Percentiles rank a stretch among this genome's conserved stretches.
phyloP scores from a whole-genome alignment of 1,140 invertebrate species.

The Lanistes nyassanus region DNA sequence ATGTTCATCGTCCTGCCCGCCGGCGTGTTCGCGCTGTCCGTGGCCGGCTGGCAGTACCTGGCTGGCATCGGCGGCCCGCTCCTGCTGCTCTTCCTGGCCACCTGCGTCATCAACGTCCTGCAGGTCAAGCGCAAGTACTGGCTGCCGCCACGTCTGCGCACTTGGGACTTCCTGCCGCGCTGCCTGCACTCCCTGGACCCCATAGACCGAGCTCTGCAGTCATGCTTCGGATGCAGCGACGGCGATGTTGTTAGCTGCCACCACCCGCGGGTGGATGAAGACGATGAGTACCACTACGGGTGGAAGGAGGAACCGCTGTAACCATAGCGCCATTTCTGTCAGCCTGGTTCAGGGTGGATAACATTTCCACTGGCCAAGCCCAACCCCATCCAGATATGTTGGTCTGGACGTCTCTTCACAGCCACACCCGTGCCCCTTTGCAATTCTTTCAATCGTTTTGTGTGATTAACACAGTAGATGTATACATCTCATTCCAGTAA shows the following conservation, averaged over 20 bases:
- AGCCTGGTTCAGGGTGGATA: no score
- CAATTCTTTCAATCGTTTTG: no score
- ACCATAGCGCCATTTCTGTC: no score
- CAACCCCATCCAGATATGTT: no score
- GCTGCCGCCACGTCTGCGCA: constrained; percentile 48
- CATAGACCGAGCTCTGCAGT: constrained; percentile 38
- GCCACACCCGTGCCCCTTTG: no score
- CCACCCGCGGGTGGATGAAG: no score
- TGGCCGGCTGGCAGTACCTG: constrained; percentile 55
- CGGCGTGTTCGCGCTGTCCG: constrained; percentile 67
- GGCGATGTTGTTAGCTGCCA: neutral
- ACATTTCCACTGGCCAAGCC: no score
- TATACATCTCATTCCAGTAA: no score
- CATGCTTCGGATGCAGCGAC: constrained; percentile 8
- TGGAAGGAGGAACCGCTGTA: no score
- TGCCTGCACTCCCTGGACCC: constrained; percentile 49
- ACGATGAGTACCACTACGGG: no score
- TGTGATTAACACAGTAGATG: no score
- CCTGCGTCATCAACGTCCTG: constrained; percentile 53
- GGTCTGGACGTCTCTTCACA: no score
- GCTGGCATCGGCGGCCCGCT: constrained; percentile 45
- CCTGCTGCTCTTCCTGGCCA: constrained; percentile 40
- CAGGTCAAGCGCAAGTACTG: constrained; percentile 45
- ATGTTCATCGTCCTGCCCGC: constrained; percentile 71
- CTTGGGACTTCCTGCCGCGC: constrained; percentile 58